phyloP scores from a whole-genome alignment of 2,888 invertebrate species.

The Eudasyphora cyanicolor region DNA sequence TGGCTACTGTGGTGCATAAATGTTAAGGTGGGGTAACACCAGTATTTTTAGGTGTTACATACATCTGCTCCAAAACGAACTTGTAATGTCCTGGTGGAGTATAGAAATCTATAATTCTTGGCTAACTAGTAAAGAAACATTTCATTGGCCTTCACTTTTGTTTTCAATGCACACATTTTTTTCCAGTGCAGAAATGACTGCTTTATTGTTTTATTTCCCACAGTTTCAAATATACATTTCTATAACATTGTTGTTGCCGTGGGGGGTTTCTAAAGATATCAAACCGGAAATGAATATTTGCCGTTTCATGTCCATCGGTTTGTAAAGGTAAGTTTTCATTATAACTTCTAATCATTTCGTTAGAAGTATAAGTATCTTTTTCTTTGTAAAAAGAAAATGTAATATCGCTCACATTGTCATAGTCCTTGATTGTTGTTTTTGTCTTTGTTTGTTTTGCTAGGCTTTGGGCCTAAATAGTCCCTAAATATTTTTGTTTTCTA shows the following conservation, averaged over 20 bases:
- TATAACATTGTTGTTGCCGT: neutral
- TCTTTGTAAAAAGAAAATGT: neutral
- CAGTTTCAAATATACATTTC: neutral
- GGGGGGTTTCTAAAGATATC: neutral
- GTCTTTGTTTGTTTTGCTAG: no score
- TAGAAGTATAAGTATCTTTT: neutral
- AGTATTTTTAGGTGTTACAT: no score
- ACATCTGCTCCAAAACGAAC: no score
- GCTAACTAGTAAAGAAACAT: no score
- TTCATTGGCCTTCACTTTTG: no score
- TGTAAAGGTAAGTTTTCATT: neutral
- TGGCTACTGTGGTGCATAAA: no score
- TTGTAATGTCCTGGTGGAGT: no score
- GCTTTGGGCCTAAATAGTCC: slow-evolving; percentile 25
- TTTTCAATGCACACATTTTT: no score
- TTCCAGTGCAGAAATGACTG: no score
- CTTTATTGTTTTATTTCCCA: slow-evolving; percentile 39
- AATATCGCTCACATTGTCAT: neutral
- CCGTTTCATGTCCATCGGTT: neutral
- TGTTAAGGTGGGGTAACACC: no score
- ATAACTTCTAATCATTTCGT: slow-evolving; percentile 2
- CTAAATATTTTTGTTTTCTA: slow-evolving; percentile 34
- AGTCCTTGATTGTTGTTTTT: neutral
- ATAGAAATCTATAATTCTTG: no score
- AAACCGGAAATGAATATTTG: slow-evolving; percentile 9